These are phyloP conservation scores for Machaerirhynchus nigripectus DNA, from an alignment of 2,113 vertebrate genomes.

Conservation along the genomic window DNA sequence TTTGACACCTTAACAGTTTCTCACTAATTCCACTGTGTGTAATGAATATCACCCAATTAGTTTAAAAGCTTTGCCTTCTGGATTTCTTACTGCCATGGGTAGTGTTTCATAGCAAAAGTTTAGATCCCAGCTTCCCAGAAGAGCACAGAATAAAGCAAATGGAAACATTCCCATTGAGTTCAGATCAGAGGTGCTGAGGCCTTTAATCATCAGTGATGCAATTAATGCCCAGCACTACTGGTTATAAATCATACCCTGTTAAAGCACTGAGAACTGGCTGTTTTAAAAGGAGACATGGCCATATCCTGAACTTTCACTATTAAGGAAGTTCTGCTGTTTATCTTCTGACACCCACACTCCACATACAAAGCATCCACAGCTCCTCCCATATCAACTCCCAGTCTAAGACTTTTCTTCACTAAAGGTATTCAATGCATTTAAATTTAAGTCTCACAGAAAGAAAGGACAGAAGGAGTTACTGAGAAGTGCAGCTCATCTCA, in stretches of 20 bases:
- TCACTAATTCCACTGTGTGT: background rate
- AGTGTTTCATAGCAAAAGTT: background rate
- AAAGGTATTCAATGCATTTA: background rate
- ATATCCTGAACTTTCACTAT: background rate
- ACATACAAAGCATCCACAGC: background rate
- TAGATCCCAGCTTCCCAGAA: background rate
- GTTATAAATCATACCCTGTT: background rate
- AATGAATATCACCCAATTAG: background rate
- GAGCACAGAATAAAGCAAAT: background rate
- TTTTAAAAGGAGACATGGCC: background rate
- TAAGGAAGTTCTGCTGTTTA: background rate
- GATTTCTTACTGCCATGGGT: background rate
- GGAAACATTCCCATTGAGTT: background rate
- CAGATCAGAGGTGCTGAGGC: background rate
- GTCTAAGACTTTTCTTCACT: background rate
- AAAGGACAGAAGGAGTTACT: background rate
- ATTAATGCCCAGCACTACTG: background rate
- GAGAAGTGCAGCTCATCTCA: background rate
- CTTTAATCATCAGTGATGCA: background rate
- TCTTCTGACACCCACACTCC: background rate
- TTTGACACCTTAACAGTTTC: background rate
- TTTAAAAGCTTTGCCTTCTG: slow-evolving; percentile 36
- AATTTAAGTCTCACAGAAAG: background rate
- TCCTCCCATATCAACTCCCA: background rate
- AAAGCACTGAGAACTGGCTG: background rate